Evolutionary conservation across 1,140 invertebrate genomes (phyloP), one percentile per base, ranked within the genome.

Genomic region (Scaptomyza graminum): DNA sequence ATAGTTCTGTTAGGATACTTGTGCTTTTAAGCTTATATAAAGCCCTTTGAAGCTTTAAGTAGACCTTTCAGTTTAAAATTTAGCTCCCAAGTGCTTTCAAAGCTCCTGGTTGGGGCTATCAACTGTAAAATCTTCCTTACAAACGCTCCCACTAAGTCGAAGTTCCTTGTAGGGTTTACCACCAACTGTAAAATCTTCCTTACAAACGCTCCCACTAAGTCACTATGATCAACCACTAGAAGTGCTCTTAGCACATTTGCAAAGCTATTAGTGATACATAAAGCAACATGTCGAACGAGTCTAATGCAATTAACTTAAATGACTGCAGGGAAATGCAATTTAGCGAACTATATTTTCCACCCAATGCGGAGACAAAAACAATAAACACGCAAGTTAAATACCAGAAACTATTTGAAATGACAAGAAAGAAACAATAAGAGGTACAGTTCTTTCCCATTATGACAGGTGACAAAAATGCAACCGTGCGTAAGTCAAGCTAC

Each of bases 271-370:
- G 41, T 13, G 39, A 66, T 39, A 39, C 49, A 9, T 57, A 71
- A 67, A 65, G 59, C 59, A 34, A 62, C 73, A 61, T 75, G 73
- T 75, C 68, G 54, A 75, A 75, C 73, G 73, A 75, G 73, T 72
- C 73, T 75, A 75, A 75, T 75, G 73, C 73, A 75, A 75, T 75
- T 75, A 75, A 49, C 68, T 65, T 72, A 75, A 75, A 55, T 65
- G 73, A 56, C 61, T 37, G 68, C 54, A 46, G 55, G 11, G 51
- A 62, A 66, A 75, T 72, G 68, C 73, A 75, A 75, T 75, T 75
- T 75, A 75, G 62, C 73, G 69, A 66, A 54, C 18, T 75, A 62
- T 66, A 51, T 68, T 44, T 51, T 39, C 57, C 41, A 18, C 50
- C 34, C 63, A 57, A 70, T 70, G 59, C 50, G 54, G 59, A 22